These are phyloP conservation scores for Semotilus atromaculatus DNA, from an alignment of 2,797 vertebrate species.

Conservation along the genomic window DNA sequence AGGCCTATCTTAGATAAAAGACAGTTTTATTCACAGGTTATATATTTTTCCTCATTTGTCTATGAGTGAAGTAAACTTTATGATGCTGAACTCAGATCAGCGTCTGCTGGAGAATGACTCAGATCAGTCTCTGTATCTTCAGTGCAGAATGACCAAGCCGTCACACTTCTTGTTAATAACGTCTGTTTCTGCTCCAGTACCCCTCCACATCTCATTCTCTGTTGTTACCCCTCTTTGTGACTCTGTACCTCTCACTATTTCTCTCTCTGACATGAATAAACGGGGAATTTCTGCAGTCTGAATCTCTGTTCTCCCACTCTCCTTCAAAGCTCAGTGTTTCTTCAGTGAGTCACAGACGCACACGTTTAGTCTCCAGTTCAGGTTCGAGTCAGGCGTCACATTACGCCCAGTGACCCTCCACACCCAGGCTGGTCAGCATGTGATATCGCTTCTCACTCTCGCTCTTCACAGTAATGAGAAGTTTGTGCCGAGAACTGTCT, in stretches of 20 bases:
- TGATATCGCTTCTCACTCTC: background rate
- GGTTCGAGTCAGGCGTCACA: conserved; percentile 44
- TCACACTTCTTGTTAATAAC: conserved; percentile 66
- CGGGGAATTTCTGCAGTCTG: conserved; percentile 72
- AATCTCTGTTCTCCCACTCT: conserved; percentile 61
- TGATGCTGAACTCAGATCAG: background rate
- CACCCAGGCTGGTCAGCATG: background rate
- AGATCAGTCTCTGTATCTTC: conserved; percentile 64
- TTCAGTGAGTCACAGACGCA: conserved; percentile 55
- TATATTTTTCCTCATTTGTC: background rate
- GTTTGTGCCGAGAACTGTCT: background rate
- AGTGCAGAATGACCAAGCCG: conserved; percentile 64
- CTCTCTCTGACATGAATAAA: conserved; percentile 77
- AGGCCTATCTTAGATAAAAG: background rate
- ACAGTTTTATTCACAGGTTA: background rate
- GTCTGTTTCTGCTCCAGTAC: conserved; percentile 58
- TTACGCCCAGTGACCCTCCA: background rate
- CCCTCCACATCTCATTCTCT: conserved; percentile 26
- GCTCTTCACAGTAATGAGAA: background rate
- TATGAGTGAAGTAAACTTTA: background rate
- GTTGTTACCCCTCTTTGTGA: conserved; percentile 34
- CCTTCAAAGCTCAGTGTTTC: conserved; percentile 40
- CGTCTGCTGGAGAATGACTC: conserved; percentile 73
- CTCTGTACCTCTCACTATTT: conserved; percentile 62
- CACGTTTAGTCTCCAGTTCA: conserved; percentile 35